A percentile compares a stretch with the other conserved stretches of the same genome.
phyloP scores from a whole-genome alignment of 2,113 vertebrate species.

The Pogona vitticeps region DNA sequence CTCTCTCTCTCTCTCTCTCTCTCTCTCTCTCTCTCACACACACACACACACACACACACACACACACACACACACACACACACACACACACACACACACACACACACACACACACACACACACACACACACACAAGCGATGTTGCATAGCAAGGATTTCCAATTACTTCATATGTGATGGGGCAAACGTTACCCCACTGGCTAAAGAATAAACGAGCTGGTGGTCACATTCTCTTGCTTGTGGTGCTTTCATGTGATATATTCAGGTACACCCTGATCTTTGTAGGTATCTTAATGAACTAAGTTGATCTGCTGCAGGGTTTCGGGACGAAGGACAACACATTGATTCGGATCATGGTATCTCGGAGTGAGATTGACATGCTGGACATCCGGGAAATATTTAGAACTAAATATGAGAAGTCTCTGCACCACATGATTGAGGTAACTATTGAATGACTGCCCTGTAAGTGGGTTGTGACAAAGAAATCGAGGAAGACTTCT shows the following conservation, averaged over 20 bases:
- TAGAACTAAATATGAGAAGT: slow-evolving; percentile 92
- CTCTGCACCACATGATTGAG: slow-evolving; percentile 94
- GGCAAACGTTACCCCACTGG: background rate
- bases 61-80: too few relatives aligned
- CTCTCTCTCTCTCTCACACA: too few relatives aligned
- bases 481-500: background rate
- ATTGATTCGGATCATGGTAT: slow-evolving; percentile 96
- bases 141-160: background rate
- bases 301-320: slow-evolving; percentile 75
- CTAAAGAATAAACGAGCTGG: background rate
- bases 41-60: too few relatives aligned
- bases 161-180: background rate
- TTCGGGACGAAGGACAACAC: slow-evolving; percentile 94
- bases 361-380: slow-evolving; percentile 93
- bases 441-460: slow-evolving; percentile 60
- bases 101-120: too few relatives aligned
- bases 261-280: background rate
- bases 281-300: background rate
- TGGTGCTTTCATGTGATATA: background rate
- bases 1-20: too few relatives aligned
- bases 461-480: too few relatives aligned
- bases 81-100: too few relatives aligned
- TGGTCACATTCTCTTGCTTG: background rate
- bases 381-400: slow-evolving; percentile 96
- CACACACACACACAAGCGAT: too few relatives aligned